Evolutionary conservation across 2,797 vertebrate genomes (phyloP), one percentile per base, ranked within the genome.

Genomic region (Spheniscus humboldti): DNA sequence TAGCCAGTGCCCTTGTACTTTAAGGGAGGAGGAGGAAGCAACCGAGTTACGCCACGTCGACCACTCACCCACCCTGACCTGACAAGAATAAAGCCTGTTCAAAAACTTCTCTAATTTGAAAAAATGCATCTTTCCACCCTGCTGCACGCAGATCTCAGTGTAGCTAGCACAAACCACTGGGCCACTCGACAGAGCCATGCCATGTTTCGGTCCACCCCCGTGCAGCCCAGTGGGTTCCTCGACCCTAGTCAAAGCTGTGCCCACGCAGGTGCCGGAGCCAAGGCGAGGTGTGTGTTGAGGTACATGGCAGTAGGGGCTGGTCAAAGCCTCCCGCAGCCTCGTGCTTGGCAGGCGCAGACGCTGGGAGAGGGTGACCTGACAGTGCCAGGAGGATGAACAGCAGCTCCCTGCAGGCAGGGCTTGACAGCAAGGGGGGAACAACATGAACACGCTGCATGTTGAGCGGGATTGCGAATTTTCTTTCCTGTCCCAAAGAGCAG

Each of bases 301-400:
- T 17, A n/a, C 23, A 11, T 4, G 37, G 60, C 8, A 10, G 35
- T 3, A 8, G 28, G 47, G 33, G 27, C 57, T 53, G 45, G 33
- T 5, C 33, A 17, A 15, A 73, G 55, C 22, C 37, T 28, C 24
- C 53, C 5, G 3, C 35, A 18, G 9, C 19, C 24, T 16, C 2
- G 4, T 50, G 60, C 48, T 30, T 2, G 0, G 30, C 25, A n/a
- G 52, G 13, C 3, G 0, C 41, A 18, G 15, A 10, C 3, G 4
- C 24, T 3, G 1, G 47, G 28, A 80, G 20, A 59, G 27, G 18
- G 25, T 16, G 57, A 25, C 39, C 17, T 2, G 48, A 13, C 48
- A 14, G 66, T 13, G 43, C 24, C 28, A 6, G n/a, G 62, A 41
- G 31, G 28, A 18, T 2, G 25, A 47, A 11, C 6, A 52, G 52